Evolutionary conservation across 2,797 vertebrate species (phyloP).

Genomic region (Pseudopleuronectes americanus): DNA sequence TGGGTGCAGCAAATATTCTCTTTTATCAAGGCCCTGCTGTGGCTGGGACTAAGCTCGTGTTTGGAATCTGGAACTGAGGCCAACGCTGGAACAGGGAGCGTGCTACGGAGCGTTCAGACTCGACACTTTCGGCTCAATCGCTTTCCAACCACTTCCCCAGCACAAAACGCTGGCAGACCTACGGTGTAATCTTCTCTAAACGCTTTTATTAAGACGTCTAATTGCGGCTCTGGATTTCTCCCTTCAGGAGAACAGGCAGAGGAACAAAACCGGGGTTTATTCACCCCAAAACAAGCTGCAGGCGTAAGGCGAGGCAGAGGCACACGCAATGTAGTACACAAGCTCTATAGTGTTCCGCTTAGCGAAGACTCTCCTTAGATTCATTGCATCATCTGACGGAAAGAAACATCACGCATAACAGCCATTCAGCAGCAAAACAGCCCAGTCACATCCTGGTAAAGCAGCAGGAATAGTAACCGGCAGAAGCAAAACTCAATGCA

Average conservation of each 20-base stretch:
- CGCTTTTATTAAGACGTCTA: slow-evolving; percentile 80
- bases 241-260: slow-evolving; percentile 70
- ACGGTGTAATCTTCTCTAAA: slow-evolving; percentile 77
- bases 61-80: slow-evolving; percentile 42
- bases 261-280: slow-evolving; percentile 68
- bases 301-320: slow-evolving; percentile 38
- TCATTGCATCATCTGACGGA: slow-evolving; percentile 39
- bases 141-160: slow-evolving; percentile 67
- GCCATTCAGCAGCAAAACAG: slow-evolving; percentile 39
- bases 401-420: slow-evolving; percentile 29
- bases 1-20: slow-evolving; percentile 40
- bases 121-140: slow-evolving; percentile 55
- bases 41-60: slow-evolving; percentile 29
- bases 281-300: slow-evolving; percentile 65
- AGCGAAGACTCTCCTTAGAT: slow-evolving; percentile 34
- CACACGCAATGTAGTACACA: slow-evolving; percentile 44
- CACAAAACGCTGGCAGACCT: slow-evolving; percentile 70
- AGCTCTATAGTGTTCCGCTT: slow-evolving; percentile 26
- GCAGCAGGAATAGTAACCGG: slow-evolving; percentile 37
- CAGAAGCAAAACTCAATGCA: slow-evolving; percentile 40
- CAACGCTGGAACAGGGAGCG: slow-evolving; percentile 23
- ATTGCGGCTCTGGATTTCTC: slow-evolving; percentile 71
- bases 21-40: slow-evolving; percentile 8
- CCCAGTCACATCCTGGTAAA: slow-evolving; percentile 46
- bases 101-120: slow-evolving; percentile 47